Evolutionary conservation across 2,888 invertebrate genomes (phyloP).

Genomic region (Apodemia hepburni): DNA sequence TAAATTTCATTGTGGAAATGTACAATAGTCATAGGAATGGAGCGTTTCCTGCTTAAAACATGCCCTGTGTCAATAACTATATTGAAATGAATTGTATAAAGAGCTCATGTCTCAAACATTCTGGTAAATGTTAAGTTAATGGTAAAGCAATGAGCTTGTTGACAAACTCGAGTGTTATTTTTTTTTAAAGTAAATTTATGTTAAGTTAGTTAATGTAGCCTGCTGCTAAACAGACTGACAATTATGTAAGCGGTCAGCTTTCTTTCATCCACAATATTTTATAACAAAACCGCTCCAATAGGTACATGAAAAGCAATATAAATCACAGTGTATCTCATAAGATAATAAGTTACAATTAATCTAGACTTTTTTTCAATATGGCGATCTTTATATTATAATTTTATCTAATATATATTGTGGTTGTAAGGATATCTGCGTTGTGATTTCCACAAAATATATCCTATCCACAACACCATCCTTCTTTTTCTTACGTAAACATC

Average conservation of each 20-base stretch:
- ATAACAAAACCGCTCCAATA: constrained; percentile 67
- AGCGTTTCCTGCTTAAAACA: constrained; percentile 70
- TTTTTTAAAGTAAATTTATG: constrained; percentile 59
- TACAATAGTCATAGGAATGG: constrained; percentile 71
- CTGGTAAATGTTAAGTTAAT: constrained; percentile 73
- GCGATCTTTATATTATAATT: constrained; percentile 81
- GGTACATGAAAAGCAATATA: constrained; percentile 67
- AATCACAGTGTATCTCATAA: constrained; percentile 80
- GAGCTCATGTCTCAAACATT: constrained; percentile 75
- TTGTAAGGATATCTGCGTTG: constrained; percentile 83
- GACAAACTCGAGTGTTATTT: constrained; percentile 73
- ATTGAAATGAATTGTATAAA: constrained; percentile 68
- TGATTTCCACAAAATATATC: constrained; percentile 69
- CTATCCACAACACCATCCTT: constrained; percentile 59
- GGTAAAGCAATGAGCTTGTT: constrained; percentile 72
- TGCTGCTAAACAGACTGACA: constrained; percentile 72
- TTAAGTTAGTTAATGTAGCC: constrained; percentile 75
- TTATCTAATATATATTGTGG: constrained; percentile 86
- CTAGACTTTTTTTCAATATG: constrained; percentile 80
- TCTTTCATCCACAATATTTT: constrained; percentile 80
- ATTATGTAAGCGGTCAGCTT: constrained; percentile 69
- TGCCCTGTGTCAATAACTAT: constrained; percentile 45
- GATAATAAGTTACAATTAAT: constrained; percentile 77
- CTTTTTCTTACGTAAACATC: constrained; percentile 45
- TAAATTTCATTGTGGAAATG: constrained; percentile 76